Conservation (phyloP, 1,140 invertebrate species). For the Acyrthosiphon pisum region DNA sequence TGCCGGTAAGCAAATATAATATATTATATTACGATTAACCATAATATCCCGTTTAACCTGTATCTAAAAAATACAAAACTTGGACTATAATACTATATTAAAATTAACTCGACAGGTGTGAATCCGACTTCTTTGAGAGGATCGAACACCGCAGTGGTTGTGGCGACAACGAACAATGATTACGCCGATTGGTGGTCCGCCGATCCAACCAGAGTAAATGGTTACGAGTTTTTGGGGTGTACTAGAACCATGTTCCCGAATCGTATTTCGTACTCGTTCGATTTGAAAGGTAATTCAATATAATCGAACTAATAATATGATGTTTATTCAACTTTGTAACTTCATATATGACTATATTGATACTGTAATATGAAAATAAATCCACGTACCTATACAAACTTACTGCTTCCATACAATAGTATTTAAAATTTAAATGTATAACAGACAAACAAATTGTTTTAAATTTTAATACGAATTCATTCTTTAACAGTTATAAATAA, state of each 20-base stretch:
- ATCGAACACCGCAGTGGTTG: conserved; percentile 66
- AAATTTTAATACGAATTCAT: not conserved
- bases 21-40: not conserved
- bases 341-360: not conserved
- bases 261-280: conserved; percentile 65
- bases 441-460: not conserved
- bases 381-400: not conserved
- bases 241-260: conserved; percentile 72
- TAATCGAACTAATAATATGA: not conserved
- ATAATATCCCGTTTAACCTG: not conserved
- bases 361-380: not conserved
- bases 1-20: conserved; percentile 23
- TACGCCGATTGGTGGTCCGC: conserved; percentile 58
- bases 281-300: conserved; percentile 57
- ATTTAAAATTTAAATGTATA: not conserved
- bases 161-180: conserved; percentile 67
- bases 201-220: conserved; percentile 56
- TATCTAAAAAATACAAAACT: not conserved
- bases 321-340: not conserved
- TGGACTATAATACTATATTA: not conserved
- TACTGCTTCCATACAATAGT: not conserved
- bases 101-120: conserved; percentile 37
- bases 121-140: conserved; percentile 56
- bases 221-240: conserved; percentile 67
- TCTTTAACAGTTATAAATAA: not conserved